A percentile compares a stretch with the other conserved stretches of the same genome.
Conservation (phyloP, 2,797 vertebrate species). For the Diplodus sargus region DNA sequence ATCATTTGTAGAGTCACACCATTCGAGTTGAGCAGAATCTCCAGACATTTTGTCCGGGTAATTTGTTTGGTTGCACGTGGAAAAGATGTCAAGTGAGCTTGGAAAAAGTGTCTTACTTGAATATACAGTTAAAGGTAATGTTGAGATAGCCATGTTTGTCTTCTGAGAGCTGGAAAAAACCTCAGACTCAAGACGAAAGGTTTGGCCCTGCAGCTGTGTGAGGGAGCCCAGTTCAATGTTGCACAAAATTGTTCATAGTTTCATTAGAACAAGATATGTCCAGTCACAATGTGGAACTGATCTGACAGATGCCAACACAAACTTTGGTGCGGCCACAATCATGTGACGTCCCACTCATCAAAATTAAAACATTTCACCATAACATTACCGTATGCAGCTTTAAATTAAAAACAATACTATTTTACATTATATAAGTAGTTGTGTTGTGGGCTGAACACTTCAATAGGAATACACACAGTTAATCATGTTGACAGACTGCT, state of each 20-base stretch:
- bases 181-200: not conserved
- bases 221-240: not conserved
- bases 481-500: slow-evolving; percentile 18
- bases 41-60: too few relatives aligned
- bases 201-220: not conserved
- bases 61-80: too few relatives aligned
- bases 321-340: not conserved
- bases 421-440: not conserved
- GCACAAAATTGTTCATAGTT: not conserved
- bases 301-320: slow-evolving; percentile 3
- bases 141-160: too few relatives aligned
- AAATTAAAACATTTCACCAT: not conserved
- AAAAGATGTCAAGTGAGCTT: too few relatives aligned
- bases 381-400: not conserved
- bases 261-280: not conserved
- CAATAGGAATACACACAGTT: not conserved
- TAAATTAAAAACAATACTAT: not conserved
- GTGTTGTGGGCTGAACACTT: not conserved
- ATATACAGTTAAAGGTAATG: too few relatives aligned
- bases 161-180: too few relatives aligned
- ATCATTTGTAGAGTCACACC: too few relatives aligned
- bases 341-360: not conserved
- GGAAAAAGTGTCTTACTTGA: too few relatives aligned
- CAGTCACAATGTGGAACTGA: not conserved
- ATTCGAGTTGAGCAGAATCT: too few relatives aligned